Conservation (phyloP, 1,140 invertebrate species). For the Aphis gossypii region DNA sequence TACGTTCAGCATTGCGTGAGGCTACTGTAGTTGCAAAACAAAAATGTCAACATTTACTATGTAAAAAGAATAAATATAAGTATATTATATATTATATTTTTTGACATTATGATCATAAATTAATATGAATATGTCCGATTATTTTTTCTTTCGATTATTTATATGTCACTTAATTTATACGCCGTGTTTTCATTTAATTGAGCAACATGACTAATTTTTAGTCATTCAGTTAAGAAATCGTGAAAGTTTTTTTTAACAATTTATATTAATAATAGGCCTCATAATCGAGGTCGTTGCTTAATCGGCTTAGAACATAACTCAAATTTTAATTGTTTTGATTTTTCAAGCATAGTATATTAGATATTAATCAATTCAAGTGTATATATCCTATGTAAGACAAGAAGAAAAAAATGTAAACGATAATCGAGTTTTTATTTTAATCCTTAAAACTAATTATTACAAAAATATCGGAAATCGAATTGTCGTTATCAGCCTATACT, state of each 20-base stretch:
- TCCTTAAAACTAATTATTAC: neutral
- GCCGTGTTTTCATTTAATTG: neutral
- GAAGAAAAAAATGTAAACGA: neutral
- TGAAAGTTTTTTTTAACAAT: neutral
- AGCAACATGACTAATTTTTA: neutral
- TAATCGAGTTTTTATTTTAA: neutral
- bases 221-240: neutral
- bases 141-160: neutral
- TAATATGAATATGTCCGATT: neutral
- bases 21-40: neutral
- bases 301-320: neutral
- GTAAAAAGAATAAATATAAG: neutral
- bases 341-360: neutral
- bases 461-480: neutral
- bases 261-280: neutral
- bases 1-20: neutral
- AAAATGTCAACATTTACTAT: slow-evolving; percentile 15
- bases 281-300: neutral
- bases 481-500: neutral
- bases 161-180: neutral
- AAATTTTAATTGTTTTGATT: slow-evolving; percentile 20
- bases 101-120: slow-evolving; percentile 5
- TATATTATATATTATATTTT: neutral
- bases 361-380: neutral
- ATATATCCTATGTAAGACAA: neutral